phyloP scores from a whole-genome alignment of 1,140 invertebrate species.

The Brachionus sp. region DNA sequence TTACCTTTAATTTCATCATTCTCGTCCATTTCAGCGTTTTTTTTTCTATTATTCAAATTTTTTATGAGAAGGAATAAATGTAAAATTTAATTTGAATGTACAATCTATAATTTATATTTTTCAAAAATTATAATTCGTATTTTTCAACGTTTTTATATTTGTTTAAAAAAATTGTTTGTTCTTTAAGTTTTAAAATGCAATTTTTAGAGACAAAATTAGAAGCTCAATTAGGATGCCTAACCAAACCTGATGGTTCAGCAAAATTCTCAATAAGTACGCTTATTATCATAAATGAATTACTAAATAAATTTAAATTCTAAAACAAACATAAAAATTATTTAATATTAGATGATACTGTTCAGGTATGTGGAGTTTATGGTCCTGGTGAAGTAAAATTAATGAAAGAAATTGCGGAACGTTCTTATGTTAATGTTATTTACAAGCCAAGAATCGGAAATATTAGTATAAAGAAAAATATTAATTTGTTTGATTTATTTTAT shows the following conservation, averaged over 20 bases:
- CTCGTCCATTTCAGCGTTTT: neutral
- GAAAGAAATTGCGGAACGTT: conserved; percentile 74
- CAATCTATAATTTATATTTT: neutral
- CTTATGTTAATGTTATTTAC: conserved; percentile 73
- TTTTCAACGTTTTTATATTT: neutral
- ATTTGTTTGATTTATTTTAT: conserved; percentile 18
- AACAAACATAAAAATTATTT: neutral
- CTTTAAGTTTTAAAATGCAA: neutral
- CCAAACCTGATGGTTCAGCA: conserved; percentile 32
- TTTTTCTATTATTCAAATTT: neutral
- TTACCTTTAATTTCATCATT: conserved; percentile 22
- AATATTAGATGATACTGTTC: conserved; percentile 8
- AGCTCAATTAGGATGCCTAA: conserved; percentile 30
- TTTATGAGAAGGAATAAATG: neutral
- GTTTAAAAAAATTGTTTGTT: neutral
- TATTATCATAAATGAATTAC: too few relatives aligned
- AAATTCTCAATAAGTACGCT: conserved; percentile 33
- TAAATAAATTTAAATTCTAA: too few relatives aligned
- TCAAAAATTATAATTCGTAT: neutral
- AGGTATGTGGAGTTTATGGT: conserved; percentile 69
- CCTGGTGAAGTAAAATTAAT: conserved; percentile 73
- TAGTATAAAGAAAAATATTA: conserved; percentile 59
- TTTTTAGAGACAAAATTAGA: neutral
- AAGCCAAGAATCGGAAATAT: conserved; percentile 71
- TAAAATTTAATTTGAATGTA: neutral